A percentile compares a stretch with the other conserved stretches of the same genome.
These are phyloP conservation scores for Melanotaenia duboulayi DNA, from an alignment of 2,113 vertebrate species.

Conservation along the genomic window DNA sequence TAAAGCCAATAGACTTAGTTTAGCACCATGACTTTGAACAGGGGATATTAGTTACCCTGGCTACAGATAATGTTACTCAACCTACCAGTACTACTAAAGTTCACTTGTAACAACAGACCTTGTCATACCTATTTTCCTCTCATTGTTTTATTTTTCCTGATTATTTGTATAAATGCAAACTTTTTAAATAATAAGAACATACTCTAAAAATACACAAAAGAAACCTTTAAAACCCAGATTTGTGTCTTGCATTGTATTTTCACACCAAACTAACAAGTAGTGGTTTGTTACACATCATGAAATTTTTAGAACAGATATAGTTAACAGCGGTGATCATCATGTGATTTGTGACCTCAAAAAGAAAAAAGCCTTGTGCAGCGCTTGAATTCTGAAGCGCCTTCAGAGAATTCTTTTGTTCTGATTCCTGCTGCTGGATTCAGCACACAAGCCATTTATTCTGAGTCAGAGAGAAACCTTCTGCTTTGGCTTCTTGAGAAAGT, in stretches of 20 bases:
- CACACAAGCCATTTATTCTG: conserved; percentile 35
- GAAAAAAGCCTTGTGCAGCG: neutral
- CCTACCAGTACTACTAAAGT: no score
- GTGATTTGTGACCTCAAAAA: conserved; percentile 9
- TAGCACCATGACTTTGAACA: no score
- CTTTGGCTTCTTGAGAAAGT: conserved; percentile 26
- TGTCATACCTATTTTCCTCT: no score
- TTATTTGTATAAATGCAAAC: no score
- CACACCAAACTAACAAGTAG: neutral
- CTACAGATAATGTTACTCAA: no score
- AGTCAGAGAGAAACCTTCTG: conserved; percentile 48
- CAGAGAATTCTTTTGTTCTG: conserved; percentile 1
- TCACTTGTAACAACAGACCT: no score
- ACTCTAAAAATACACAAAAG: no score
- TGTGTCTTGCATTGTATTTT: neutral
- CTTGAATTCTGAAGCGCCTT: conserved; percentile 22
- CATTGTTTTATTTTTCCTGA: no score
- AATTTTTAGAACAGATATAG: neutral
- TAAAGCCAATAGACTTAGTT: neutral
- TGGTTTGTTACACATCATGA: neutral
- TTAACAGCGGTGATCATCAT: neutral
- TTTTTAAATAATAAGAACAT: no score
- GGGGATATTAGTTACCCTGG: no score
- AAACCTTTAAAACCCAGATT: neutral
- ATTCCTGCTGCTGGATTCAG: conserved; percentile 12